These are phyloP conservation scores for Australoheros facetus DNA, from an alignment of 2,797 vertebrate species.

Conservation along the genomic window DNA sequence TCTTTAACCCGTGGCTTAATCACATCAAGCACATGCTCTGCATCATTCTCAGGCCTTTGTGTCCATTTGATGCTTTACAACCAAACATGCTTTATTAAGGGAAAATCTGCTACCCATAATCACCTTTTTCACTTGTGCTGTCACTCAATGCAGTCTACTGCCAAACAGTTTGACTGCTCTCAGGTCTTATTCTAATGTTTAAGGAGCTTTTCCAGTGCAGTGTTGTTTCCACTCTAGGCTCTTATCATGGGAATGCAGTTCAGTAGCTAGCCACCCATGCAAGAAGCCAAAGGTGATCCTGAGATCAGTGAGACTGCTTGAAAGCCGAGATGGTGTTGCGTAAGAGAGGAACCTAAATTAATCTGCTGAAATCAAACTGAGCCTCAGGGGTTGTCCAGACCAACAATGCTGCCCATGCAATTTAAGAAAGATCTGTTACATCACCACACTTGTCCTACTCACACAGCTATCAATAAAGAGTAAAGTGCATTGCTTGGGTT, in stretches of 20 bases:
- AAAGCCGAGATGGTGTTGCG: slow-evolving; percentile 73
- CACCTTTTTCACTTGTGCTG: slow-evolving; percentile 14
- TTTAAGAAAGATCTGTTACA: slow-evolving; percentile 75
- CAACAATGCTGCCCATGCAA: slow-evolving; percentile 71
- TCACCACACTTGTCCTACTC: slow-evolving; percentile 65
- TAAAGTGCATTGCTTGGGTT: slow-evolving; percentile 53
- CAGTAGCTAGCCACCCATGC: slow-evolving; percentile 68
- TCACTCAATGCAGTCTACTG: slow-evolving; percentile 10
- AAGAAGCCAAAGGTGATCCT: slow-evolving; percentile 71
- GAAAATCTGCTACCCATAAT: slow-evolving; percentile 16
- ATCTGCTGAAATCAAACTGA: slow-evolving; percentile 77
- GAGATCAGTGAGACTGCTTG: slow-evolving; percentile 65
- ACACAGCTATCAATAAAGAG: slow-evolving; percentile 61
- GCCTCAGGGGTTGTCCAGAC: slow-evolving; percentile 63
- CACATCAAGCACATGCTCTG: slow-evolving; percentile 31
- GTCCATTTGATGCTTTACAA: slow-evolving; percentile 35
- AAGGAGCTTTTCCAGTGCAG: slow-evolving; percentile 45
- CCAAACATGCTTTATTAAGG: slow-evolving; percentile 20
- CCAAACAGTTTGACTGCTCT: slow-evolving; percentile 33
- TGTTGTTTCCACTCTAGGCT: slow-evolving; percentile 59
- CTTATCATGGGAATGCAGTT: slow-evolving; percentile 58
- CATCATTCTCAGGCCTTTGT: slow-evolving; percentile 23
- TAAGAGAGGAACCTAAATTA: slow-evolving; percentile 77
- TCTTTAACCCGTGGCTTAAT: slow-evolving; percentile 37
- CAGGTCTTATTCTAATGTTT: slow-evolving; percentile 52